Evolutionary conservation across 2,113 vertebrate species (phyloP).

Genomic region (Arvicanthis niloticus): DNA sequence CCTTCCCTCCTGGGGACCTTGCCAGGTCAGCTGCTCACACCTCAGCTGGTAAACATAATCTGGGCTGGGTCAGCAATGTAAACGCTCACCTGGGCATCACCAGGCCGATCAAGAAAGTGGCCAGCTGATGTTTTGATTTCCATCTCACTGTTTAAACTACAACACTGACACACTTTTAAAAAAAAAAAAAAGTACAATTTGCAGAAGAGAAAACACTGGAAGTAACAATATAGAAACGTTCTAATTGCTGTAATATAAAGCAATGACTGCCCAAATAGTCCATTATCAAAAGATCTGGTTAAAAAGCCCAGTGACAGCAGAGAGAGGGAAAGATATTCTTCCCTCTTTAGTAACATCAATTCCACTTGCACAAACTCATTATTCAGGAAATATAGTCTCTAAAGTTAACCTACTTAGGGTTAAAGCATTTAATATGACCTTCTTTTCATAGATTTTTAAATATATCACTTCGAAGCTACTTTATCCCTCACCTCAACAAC

Average conservation of each 20-base stretch:
- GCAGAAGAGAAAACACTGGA: neutral
- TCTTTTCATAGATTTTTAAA: slow-evolving; percentile 1
- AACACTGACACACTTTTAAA: slow-evolving; percentile 15
- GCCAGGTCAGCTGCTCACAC: neutral
- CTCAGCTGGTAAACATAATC: neutral
- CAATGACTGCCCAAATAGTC: neutral
- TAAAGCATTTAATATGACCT: slow-evolving; percentile 11
- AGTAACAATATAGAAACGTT: neutral
- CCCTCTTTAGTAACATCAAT: neutral
- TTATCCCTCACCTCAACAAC: neutral
- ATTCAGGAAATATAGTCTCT: neutral
- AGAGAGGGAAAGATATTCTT: neutral
- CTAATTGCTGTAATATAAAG: slow-evolving; percentile 12
- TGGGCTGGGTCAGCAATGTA: neutral
- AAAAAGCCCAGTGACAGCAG: neutral
- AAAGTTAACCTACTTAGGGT: neutral
- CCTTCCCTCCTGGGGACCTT: neutral
- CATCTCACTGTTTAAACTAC: neutral
- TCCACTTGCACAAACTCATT: neutral
- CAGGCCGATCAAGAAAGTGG: neutral
- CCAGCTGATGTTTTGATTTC: neutral
- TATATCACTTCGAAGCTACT: neutral
- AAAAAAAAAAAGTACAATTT: neutral
- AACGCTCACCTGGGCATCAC: neutral
- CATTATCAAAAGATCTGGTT: slow-evolving; percentile 27